Percentiles rank a stretch among this genome's conserved stretches.
Conservation (phyloP, 2,797 vertebrate species). For the Sebastes umbrosus region DNA sequence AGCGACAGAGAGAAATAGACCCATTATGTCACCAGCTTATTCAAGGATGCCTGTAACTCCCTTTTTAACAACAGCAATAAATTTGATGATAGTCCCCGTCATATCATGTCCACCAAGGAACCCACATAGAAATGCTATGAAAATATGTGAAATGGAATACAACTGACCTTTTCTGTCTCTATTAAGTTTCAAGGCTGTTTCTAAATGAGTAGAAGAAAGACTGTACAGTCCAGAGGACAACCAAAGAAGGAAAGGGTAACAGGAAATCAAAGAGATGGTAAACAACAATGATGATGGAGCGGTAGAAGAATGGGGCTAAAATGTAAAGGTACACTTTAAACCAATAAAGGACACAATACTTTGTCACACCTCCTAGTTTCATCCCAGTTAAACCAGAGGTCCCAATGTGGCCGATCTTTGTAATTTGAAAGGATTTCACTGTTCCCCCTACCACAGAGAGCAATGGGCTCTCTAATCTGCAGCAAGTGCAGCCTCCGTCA, state of each 20-base stretch:
- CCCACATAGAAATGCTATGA: constrained; percentile 33
- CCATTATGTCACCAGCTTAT: constrained; percentile 51
- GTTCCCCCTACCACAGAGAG: constrained; percentile 3
- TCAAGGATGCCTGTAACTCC: constrained; percentile 44
- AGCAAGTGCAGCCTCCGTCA: constrained; percentile 25
- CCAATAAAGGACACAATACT: neutral
- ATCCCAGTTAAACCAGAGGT: neutral
- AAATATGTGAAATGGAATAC: constrained; percentile 32
- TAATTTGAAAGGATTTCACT: neutral
- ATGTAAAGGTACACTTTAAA: neutral
- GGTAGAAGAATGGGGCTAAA: neutral
- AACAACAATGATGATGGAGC: neutral
- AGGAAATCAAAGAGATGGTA: neutral
- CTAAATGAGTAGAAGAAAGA: neutral
- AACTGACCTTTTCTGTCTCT: constrained; percentile 28
- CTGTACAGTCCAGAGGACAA: neutral
- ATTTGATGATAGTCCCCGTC: constrained; percentile 44
- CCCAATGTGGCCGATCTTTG: neutral
- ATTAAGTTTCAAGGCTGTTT: constrained; percentile 28
- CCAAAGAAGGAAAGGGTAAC: neutral
- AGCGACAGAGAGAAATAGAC: constrained; percentile 14
- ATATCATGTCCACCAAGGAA: constrained; percentile 29
- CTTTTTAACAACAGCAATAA: constrained; percentile 59
- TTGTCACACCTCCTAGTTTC: neutral
- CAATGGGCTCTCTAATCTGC: constrained; percentile 20